Evolutionary conservation across 2,113 vertebrate species (phyloP).

Genomic region (Anguilla japonica): DNA sequence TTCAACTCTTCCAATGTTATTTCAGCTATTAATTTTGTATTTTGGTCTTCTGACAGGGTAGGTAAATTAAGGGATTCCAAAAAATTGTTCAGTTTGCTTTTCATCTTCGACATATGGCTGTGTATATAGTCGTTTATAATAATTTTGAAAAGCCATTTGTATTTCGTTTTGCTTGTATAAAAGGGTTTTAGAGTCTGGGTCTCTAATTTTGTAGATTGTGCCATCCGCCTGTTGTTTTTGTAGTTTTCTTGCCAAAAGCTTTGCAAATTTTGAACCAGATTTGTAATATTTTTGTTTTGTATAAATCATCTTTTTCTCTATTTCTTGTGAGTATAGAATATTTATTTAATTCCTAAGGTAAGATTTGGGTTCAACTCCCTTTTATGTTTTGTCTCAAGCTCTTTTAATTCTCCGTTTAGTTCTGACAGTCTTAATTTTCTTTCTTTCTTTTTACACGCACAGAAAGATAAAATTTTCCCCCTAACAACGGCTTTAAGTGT

Average conservation of each 20-base stretch:
- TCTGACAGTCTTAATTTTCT: no score
- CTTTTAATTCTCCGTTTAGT: not conserved
- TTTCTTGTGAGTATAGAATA: not conserved
- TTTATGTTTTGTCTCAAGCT: not conserved
- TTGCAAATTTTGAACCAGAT: not conserved
- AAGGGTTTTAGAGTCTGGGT: not conserved
- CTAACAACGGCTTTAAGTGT: no score
- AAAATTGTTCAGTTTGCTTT: not conserved
- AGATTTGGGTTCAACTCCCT: no score
- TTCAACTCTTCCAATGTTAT: slow-evolving; percentile 6
- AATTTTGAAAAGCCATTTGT: not conserved
- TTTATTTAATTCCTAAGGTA: not conserved
- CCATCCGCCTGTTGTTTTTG: slow-evolving; percentile 14
- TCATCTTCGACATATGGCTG: not conserved
- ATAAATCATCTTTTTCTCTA: not conserved
- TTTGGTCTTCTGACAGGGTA: not conserved
- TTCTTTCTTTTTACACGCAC: no score
- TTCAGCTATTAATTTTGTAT: not conserved
- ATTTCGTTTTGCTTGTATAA: not conserved
- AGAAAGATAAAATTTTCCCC: no score
- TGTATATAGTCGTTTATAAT: not conserved
- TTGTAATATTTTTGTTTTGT: slow-evolving; percentile 1
- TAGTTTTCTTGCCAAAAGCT: not conserved
- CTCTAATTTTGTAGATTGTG: slow-evolving; percentile 14
- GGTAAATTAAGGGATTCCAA: not conserved